A percentile compares a stretch with the other conserved stretches of the same genome.
Conservation (phyloP, 2,113 vertebrate genomes). For the Lagopus leucura region DNA sequence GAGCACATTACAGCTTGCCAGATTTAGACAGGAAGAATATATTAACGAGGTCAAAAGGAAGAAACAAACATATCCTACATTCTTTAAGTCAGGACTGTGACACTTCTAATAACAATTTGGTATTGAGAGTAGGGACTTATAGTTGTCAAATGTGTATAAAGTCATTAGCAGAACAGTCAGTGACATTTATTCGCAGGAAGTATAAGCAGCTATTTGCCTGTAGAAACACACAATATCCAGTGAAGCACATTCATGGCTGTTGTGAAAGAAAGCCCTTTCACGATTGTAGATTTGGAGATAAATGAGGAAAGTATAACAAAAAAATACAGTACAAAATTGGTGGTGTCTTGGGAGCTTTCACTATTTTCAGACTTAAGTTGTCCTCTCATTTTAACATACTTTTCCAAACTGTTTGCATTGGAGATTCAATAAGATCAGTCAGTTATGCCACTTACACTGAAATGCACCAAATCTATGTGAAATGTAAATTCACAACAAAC, state of each 20-base stretch:
- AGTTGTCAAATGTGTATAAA: background rate
- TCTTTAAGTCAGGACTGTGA: background rate
- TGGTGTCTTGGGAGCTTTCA: background rate
- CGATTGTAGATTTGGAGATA: background rate
- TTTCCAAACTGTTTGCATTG: background rate
- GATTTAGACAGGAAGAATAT: background rate
- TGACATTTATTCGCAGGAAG: background rate
- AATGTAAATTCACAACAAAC: background rate
- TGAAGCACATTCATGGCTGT: background rate
- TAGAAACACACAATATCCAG: background rate
- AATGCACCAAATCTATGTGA: accelerated
- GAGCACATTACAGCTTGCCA: background rate
- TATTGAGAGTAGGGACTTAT: background rate
- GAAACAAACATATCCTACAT: background rate
- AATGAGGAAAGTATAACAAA: background rate
- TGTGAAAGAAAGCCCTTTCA: background rate
- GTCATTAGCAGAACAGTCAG: background rate
- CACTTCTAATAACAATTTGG: background rate
- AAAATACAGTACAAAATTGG: background rate
- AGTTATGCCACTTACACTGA: background rate
- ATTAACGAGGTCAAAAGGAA: background rate
- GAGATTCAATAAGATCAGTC: background rate
- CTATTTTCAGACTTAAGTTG: background rate
- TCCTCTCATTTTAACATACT: background rate
- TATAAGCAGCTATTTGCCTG: background rate